Percentiles rank a stretch among this genome's conserved stretches.
Evolutionary conservation across 2,113 vertebrate species (phyloP).

Genomic region (Electrona antarctica): DNA sequence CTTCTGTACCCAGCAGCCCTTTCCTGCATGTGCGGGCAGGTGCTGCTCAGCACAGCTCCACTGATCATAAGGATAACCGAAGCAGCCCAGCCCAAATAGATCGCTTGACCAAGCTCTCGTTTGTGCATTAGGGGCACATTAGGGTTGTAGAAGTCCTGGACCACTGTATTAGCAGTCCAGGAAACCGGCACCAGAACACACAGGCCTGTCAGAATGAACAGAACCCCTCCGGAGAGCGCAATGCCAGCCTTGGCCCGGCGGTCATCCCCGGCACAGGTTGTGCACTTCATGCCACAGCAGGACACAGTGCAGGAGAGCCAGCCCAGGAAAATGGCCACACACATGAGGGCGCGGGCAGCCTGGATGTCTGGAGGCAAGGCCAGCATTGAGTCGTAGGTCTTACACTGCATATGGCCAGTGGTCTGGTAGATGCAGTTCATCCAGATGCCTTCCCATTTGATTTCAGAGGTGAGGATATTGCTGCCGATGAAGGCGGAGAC

Average conservation of each 20-base stretch:
- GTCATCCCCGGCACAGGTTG: slow-evolving; percentile 78
- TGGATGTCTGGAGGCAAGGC: slow-evolving; percentile 86
- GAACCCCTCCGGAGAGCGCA: slow-evolving; percentile 80
- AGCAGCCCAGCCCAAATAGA: slow-evolving; percentile 88
- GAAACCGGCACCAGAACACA: slow-evolving; percentile 86
- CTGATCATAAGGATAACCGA: slow-evolving; percentile 84
- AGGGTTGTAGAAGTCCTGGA: slow-evolving; percentile 91
- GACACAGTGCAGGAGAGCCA: slow-evolving; percentile 86
- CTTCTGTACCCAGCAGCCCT: slow-evolving; percentile 65
- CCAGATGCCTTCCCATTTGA: slow-evolving; percentile 93
- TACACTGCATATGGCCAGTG: slow-evolving; percentile 92
- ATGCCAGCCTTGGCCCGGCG: slow-evolving; percentile 82
- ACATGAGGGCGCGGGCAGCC: slow-evolving; percentile 91
- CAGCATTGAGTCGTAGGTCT: slow-evolving; percentile 91
- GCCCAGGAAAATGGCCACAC: slow-evolving; percentile 84
- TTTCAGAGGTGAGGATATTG: slow-evolving; percentile 91
- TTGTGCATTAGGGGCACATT: slow-evolving; percentile 82
- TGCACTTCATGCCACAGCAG: slow-evolving; percentile 88
- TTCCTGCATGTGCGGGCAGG: slow-evolving; percentile 74
- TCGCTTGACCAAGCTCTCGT: slow-evolving; percentile 90
- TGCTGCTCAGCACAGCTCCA: slow-evolving; percentile 82
- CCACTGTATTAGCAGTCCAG: slow-evolving; percentile 87
- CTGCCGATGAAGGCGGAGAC: slow-evolving; percentile 91
- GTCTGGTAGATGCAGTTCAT: slow-evolving; percentile 92
- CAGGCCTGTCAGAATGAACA: slow-evolving; percentile 85